A percentile compares a stretch with the other conserved stretches of the same genome.
These are phyloP conservation scores for Heteromurus nitidus DNA, from an alignment of 2,888 invertebrate species.

Conservation along the genomic window DNA sequence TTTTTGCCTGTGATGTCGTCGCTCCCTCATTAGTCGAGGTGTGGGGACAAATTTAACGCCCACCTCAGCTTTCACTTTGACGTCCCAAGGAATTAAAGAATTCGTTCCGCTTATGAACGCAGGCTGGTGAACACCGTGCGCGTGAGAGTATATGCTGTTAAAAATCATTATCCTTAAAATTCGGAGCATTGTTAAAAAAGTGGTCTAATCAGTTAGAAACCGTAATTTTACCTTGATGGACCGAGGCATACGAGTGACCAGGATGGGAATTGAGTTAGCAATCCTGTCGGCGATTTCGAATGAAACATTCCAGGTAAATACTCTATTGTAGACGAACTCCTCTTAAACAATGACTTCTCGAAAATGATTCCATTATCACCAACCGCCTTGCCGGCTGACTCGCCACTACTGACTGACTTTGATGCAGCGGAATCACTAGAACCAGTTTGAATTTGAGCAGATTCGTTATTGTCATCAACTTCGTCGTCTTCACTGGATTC, in stretches of 20 bases:
- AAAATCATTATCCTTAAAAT: not conserved
- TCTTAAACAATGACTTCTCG: conserved; percentile 2
- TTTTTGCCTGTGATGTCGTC: conserved; percentile 43
- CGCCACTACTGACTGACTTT: not conserved
- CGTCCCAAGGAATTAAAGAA: conserved; percentile 95
- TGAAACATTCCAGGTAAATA: conserved; percentile 95
- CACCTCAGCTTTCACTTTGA: conserved; percentile 79
- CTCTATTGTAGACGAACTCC: conserved; percentile 87
- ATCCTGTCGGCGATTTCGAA: conserved; percentile 82
- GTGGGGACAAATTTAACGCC: conserved; percentile 67
- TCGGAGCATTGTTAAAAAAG: not conserved
- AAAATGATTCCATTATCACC: not conserved
- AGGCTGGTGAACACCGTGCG: conserved; percentile 89
- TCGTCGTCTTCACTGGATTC: conserved; percentile 72
- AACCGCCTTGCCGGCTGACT: not conserved
- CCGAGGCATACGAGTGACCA: conserved; percentile 95
- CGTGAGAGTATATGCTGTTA: conserved; percentile 74
- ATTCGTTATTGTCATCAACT: conserved; percentile 31
- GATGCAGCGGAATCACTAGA: not conserved
- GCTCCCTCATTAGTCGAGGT: conserved; percentile 63
- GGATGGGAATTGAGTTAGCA: conserved; percentile 90
- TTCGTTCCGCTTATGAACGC: conserved; percentile 93
- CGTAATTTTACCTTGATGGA: conserved; percentile 79
- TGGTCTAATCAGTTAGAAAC: not conserved
- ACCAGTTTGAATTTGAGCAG: not conserved